These are phyloP conservation scores for Psilopsiagon aymara DNA, from an alignment of 2,113 vertebrate species.

Conservation along the genomic window DNA sequence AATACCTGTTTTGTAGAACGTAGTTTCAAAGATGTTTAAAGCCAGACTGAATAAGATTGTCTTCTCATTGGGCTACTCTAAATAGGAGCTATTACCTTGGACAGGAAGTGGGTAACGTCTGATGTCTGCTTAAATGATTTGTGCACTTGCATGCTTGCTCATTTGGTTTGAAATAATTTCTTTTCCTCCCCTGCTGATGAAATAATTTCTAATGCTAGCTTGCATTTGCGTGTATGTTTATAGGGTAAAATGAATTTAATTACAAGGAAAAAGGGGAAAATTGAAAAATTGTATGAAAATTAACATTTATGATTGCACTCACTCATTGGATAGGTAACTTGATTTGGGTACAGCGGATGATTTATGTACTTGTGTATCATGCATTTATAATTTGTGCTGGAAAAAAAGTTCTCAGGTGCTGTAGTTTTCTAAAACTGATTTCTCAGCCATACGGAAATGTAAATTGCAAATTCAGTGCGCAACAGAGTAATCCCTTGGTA, in stretches of 20 bases:
- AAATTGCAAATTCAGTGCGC: neutral
- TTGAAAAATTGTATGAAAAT: neutral
- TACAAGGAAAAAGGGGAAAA: neutral
- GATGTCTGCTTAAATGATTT: neutral
- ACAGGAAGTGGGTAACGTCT: neutral
- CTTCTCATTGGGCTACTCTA: neutral
- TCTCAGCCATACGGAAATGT: constrained; percentile 4
- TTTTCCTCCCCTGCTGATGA: neutral
- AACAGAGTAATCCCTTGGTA: neutral
- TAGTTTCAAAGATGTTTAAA: neutral
- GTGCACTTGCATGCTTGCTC: neutral
- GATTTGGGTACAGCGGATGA: neutral
- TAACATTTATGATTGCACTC: neutral
- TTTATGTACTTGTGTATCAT: neutral
- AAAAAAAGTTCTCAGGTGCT: neutral
- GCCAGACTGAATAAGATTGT: neutral
- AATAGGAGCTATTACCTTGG: neutral
- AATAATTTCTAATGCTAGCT: neutral
- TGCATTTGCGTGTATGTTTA: neutral
- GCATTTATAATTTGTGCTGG: neutral
- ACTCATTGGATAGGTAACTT: neutral
- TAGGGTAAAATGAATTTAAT: neutral
- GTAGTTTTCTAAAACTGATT: neutral
- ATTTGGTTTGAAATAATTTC: neutral
- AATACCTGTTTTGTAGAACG: neutral